Evolutionary conservation across 1,140 invertebrate species (phyloP), one percentile per base, ranked within the genome.

Genomic region (Drosophila obscura): DNA sequence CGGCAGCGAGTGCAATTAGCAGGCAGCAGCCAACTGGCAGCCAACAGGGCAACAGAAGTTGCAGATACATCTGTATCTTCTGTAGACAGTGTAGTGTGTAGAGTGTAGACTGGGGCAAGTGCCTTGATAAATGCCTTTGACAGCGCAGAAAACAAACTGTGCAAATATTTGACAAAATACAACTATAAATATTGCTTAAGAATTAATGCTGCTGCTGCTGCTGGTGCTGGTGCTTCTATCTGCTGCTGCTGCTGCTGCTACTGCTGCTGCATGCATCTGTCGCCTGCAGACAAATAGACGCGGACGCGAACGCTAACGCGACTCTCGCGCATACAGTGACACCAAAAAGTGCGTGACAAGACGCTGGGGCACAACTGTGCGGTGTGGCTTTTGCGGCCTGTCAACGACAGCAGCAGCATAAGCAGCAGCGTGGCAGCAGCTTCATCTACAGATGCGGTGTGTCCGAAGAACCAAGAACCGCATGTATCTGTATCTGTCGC

Each of bases 81-180:
- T 60, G 59, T 57, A 45, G n/a, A 16, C n/a, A 9, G 9, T 39
- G 56, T 19, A 6, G 41, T 26, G 31, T 35, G 3, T 3, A 4
- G 26, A 28, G 26, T 28, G 35, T 35, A 48, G 60, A n/a, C 46
- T 49, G 67, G 26, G 73, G 59, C 57, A 52, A 58, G 80, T 69
- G 65, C 65, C 76, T 88, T 88, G 80, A 88, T 88, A 88, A 88
- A 88, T 88, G 84, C 65, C 84, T 83, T 83, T 87, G 76, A 69
- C 83, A 89, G 72, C 83, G 67, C 52, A 48, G 64, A 88, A 77
- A 88, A 88, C 83, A 88, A 88, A 88, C 83, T 88, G 83, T 88
- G 83, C 83, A 88, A 88, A 88, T 88, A 88, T 88, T 88, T 89
- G 84, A 88, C 83, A 88, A 88, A 88, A 88, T 88, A 88, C 84